Evolutionary conservation across 2,113 vertebrate species (phyloP), one percentile per base, ranked within the genome.

Genomic region (Campylomormyrus tamandua): DNA sequence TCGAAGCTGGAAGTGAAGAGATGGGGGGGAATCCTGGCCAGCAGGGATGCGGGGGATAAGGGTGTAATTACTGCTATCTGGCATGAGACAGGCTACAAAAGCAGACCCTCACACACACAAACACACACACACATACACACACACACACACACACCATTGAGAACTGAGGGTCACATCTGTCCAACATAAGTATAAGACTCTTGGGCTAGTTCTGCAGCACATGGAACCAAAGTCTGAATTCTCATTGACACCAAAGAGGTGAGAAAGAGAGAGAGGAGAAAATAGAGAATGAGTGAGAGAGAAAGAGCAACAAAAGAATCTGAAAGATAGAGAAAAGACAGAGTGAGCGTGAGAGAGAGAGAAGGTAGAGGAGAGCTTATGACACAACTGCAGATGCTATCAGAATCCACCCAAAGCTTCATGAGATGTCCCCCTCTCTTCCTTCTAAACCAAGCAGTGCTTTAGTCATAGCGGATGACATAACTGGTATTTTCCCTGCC

Each of bases 1-100:
- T 85, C 46, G 3, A 42, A 85, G 83, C 83, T 85, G 83, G 83
- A 85, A 85, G 46, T n/a, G 66, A 89, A 80, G 31, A 89, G 2
- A 77, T 17, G 31, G 46, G n/a, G n/a, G 56, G 45, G n/a, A 49
- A 31, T 49, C 42, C 87, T 77, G 31, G 45, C 87, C 87, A 89
- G 66, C 62, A 52, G 66, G n/a, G 77, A 50, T 15, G 17, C 27
- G 45, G 58, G 46, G 21, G 35, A 46, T 2, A 42, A 62, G 13
- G 62, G n/a, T 4, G 27, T 49, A 77, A 89, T 89, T 52, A 77
- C 88, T 39, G 27, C 42, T 77, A 74, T 48, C 49, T 53, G 48
- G 85, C n/a, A 50, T 11, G 21, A 46, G 42, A 83, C 7, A 24
- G 39, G 42, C 35, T 24, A n/a, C 58, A 62, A 27, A 62, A 35